These are phyloP conservation scores for Podocnemis expansa DNA, from an alignment of 2,113 vertebrate genomes.

Conservation along the genomic window DNA sequence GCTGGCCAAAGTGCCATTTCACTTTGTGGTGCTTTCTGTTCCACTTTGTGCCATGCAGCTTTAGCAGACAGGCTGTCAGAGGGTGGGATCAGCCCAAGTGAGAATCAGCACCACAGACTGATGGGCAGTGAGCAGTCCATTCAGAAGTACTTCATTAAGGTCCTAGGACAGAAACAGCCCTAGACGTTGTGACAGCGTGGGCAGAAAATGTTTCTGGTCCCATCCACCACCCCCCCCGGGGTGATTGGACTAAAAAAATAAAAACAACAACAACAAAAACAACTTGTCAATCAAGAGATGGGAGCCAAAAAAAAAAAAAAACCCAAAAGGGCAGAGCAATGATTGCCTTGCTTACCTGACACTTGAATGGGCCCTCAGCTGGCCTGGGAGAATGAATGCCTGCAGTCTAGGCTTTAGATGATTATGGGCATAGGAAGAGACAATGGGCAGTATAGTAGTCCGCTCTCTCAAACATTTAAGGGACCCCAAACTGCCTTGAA, in stretches of 20 bases:
- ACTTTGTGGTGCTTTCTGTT: background rate
- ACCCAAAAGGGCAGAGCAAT: too few species aligned
- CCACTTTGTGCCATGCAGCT: background rate
- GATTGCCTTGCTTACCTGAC: too few species aligned
- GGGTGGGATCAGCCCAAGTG: background rate
- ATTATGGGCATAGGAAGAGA: conserved; percentile 46
- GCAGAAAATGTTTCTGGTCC: background rate
- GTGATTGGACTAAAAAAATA: too few species aligned
- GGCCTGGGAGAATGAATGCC: background rate
- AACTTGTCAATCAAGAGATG: too few species aligned
- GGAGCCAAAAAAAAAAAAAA: too few species aligned
- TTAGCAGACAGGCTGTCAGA: background rate
- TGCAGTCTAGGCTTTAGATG: too few species aligned
- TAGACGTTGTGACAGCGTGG: background rate
- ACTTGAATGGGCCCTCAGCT: background rate
- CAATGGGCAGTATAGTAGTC: conserved; percentile 1
- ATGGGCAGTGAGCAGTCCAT: background rate
- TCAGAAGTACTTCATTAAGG: background rate
- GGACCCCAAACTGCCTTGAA: conserved; percentile 12
- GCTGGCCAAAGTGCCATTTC: background rate
- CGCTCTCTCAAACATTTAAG: background rate
- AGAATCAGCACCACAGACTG: background rate
- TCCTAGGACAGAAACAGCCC: background rate
- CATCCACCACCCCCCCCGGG: background rate
- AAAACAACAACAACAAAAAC: too few species aligned